phyloP scores from a whole-genome alignment of 2,797 vertebrate species.

The Sternarchorhynchus goeldii region DNA sequence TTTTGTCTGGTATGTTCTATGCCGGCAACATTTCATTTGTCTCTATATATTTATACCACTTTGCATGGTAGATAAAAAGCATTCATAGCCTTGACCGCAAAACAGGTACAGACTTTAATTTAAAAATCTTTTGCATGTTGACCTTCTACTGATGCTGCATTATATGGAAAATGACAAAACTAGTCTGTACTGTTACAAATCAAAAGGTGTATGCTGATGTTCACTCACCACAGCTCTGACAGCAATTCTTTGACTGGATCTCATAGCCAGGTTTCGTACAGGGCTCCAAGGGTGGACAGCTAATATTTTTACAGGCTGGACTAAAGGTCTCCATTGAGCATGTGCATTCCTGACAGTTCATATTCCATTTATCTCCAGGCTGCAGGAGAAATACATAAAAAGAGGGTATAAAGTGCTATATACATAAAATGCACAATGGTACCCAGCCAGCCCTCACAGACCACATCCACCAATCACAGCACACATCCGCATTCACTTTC shows the following conservation, averaged over 20 bases:
- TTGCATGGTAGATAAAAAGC: no score
- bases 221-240: slow-evolving; percentile 72
- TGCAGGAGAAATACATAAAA: slow-evolving; percentile 55
- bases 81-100: no score
- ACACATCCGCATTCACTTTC: no score
- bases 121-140: background rate
- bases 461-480: background rate
- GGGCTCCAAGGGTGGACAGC: slow-evolving; percentile 66
- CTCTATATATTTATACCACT: no score
- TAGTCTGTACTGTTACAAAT: background rate
- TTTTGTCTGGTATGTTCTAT: no score
- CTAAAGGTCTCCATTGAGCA: slow-evolving; percentile 70
- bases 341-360: slow-evolving; percentile 75
- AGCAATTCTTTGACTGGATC: slow-evolving; percentile 73
- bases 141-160: background rate
- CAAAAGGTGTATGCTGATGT: background rate
- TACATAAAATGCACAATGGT: background rate
- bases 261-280: slow-evolving; percentile 66
- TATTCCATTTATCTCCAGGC: slow-evolving; percentile 80
- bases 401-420: background rate
- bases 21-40: no score
- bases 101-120: no score
- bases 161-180: background rate
- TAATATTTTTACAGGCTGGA: slow-evolving; percentile 63
- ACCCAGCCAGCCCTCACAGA: background rate